Percentiles rank a stretch among this genome's conserved stretches.
These are phyloP conservation scores for Apeltes quadracus DNA, from an alignment of 2,113 vertebrate species.

Conservation along the genomic window DNA sequence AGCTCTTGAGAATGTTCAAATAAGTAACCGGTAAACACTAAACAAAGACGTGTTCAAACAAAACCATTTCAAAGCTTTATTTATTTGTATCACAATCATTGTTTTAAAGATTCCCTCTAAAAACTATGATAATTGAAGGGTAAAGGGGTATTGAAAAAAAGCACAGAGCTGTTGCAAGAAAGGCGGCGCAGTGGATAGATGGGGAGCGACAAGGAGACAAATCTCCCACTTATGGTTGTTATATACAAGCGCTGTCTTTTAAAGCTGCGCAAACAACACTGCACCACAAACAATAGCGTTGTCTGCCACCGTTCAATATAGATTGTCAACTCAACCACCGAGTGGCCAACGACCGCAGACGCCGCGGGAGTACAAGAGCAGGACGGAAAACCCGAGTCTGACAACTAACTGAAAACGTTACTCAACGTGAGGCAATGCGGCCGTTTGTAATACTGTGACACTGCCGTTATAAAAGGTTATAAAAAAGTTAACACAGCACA, in stretches of 20 bases:
- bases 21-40: slow-evolving; percentile 6
- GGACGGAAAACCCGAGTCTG: slow-evolving; percentile 46
- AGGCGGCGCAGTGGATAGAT: slow-evolving; percentile 54
- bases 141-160: slow-evolving; percentile 62
- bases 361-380: slow-evolving; percentile 48
- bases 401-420: slow-evolving; percentile 31
- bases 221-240: slow-evolving; percentile 75
- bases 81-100: slow-evolving; percentile 76
- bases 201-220: slow-evolving; percentile 69
- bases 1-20: background rate
- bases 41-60: slow-evolving; percentile 20
- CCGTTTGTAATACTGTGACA: background rate
- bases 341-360: slow-evolving; percentile 62
- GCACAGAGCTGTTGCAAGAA: slow-evolving; percentile 69
- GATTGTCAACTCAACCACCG: slow-evolving; percentile 55
- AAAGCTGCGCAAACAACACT: slow-evolving; percentile 71
- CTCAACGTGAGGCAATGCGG: background rate
- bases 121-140: slow-evolving; percentile 78
- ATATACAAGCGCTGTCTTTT: slow-evolving; percentile 61
- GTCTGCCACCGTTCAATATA: slow-evolving; percentile 71
- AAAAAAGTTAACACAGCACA: background rate
- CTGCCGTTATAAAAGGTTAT: background rate
- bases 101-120: slow-evolving; percentile 74
- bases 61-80: slow-evolving; percentile 65
- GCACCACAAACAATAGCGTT: slow-evolving; percentile 70